phyloP scores from a whole-genome alignment of 2,888 invertebrate species.

The Clistopyga incitator region DNA sequence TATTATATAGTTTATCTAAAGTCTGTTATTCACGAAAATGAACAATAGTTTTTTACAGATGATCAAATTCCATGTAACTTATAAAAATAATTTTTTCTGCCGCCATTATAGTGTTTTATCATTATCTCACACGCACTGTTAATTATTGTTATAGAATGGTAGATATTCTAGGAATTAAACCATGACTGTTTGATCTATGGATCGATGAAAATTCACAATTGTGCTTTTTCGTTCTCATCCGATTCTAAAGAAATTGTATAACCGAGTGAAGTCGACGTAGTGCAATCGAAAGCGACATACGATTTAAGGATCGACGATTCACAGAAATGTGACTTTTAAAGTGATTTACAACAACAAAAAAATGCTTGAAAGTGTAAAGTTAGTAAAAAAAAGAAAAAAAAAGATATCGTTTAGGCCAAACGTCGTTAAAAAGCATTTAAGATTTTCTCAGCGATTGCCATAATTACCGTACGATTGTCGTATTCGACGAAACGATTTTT shows the following conservation, averaged over 20 bases:
- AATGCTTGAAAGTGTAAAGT: constrained; percentile 16
- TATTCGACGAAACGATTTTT: constrained; percentile 22
- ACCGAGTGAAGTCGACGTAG: neutral
- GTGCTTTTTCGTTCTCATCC: neutral
- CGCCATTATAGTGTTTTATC: no score
- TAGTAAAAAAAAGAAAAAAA: constrained; percentile 23
- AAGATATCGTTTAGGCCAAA: constrained; percentile 39
- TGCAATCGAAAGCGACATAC: neutral
- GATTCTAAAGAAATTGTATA: neutral
- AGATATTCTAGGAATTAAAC: no score
- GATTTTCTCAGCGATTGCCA: constrained; percentile 59
- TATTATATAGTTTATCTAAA: no score
- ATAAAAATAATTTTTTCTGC: no score
- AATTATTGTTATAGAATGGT: no score
- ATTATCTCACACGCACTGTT: no score
- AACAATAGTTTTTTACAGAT: no score
- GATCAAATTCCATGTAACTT: no score
- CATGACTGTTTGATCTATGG: no score
- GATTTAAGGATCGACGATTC: constrained; percentile 4
- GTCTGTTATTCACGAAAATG: no score
- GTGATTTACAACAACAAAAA: constrained; percentile 18
- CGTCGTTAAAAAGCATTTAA: constrained; percentile 48
- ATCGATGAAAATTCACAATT: no score
- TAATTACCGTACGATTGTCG: constrained; percentile 39
- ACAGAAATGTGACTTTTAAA: neutral